Percentiles rank a stretch among this genome's conserved stretches.
Conservation (phyloP, 1,140 invertebrate species). For the Drosophila fuyamai region DNA sequence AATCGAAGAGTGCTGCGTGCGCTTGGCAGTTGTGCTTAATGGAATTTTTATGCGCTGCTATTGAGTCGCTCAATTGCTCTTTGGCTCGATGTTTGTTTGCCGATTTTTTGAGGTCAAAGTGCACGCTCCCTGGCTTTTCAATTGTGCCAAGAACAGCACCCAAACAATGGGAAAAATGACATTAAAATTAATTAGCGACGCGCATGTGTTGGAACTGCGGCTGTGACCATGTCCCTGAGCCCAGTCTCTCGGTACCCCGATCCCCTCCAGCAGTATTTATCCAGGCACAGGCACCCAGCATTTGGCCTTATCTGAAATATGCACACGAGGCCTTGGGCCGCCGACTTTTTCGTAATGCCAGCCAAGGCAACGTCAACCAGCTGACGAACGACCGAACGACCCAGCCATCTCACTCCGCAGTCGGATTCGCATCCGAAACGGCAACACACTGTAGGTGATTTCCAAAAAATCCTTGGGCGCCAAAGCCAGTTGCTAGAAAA, state of each 20-base stretch:
- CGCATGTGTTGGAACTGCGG: constrained; percentile 51
- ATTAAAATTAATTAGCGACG: constrained; percentile 77
- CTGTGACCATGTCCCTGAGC: constrained; percentile 72
- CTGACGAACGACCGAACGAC: constrained; percentile 37
- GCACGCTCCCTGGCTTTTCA: constrained; percentile 54
- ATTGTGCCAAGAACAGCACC: constrained; percentile 32
- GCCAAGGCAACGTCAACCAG: constrained; percentile 61
- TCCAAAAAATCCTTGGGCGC: constrained; percentile 40
- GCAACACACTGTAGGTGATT: constrained; percentile 57
- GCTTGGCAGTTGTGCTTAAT: constrained; percentile 75
- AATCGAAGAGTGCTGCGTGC: constrained; percentile 69
- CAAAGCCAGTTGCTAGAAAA: constrained; percentile 34
- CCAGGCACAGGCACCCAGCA: constrained; percentile 63
- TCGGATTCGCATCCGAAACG: constrained; percentile 27
- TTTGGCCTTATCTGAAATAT: constrained; percentile 83
- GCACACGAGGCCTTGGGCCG: constrained; percentile 71
- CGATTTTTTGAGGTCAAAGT: constrained; percentile 72
- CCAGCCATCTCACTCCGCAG: constrained; percentile 26
- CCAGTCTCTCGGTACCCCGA: constrained; percentile 27
- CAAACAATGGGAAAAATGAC: constrained; percentile 58
- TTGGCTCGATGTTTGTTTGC: constrained; percentile 47
- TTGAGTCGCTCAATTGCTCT: constrained; percentile 58
- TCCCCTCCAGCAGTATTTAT: constrained; percentile 46
- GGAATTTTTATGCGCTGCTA: constrained; percentile 70
- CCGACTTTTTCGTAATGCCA: constrained; percentile 69